Evolutionary conservation across 2,888 invertebrate species (phyloP).

Genomic region (Aproaerema taeniolella): DNA sequence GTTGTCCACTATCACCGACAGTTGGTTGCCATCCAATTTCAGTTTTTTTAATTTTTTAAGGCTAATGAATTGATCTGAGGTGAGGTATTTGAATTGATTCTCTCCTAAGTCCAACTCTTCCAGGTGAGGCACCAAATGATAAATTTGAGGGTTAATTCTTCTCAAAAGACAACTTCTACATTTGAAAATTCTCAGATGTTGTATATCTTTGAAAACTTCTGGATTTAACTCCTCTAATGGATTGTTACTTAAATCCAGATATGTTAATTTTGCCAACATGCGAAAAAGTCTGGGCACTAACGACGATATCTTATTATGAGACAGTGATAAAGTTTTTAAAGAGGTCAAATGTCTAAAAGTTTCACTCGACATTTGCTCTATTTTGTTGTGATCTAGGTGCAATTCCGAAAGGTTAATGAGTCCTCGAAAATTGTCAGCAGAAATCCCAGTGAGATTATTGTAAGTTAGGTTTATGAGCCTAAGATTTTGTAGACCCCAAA

Average conservation of each 20-base stretch:
- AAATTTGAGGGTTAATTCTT: constrained; percentile 87
- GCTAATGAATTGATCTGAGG: constrained; percentile 84
- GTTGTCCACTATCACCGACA: constrained; percentile 85
- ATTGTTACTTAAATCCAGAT: constrained; percentile 86
- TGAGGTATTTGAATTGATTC: constrained; percentile 86
- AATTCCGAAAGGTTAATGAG: constrained; percentile 84
- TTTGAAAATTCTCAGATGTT: constrained; percentile 83
- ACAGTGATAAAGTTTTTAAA: constrained; percentile 80
- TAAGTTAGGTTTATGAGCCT: constrained; percentile 81
- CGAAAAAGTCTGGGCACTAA: constrained; percentile 85
- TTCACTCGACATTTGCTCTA: constrained; percentile 85
- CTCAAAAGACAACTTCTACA: constrained; percentile 84
- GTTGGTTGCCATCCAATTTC: constrained; percentile 85
- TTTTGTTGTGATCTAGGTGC: constrained; percentile 85
- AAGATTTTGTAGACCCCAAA: constrained; percentile 85
- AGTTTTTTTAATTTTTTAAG: constrained; percentile 80
- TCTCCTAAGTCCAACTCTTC: constrained; percentile 86
- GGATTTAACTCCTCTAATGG: constrained; percentile 84
- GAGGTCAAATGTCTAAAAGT: constrained; percentile 86
- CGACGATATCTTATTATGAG: constrained; percentile 81
- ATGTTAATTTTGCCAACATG: constrained; percentile 83
- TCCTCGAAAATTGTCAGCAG: constrained; percentile 86
- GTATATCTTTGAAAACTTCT: constrained; percentile 87
- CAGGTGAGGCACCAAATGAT: constrained; percentile 84
- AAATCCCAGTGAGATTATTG: constrained; percentile 84